phyloP scores from a whole-genome alignment of 2,888 invertebrate genomes.

The Pyrocoelia pectoralis region DNA sequence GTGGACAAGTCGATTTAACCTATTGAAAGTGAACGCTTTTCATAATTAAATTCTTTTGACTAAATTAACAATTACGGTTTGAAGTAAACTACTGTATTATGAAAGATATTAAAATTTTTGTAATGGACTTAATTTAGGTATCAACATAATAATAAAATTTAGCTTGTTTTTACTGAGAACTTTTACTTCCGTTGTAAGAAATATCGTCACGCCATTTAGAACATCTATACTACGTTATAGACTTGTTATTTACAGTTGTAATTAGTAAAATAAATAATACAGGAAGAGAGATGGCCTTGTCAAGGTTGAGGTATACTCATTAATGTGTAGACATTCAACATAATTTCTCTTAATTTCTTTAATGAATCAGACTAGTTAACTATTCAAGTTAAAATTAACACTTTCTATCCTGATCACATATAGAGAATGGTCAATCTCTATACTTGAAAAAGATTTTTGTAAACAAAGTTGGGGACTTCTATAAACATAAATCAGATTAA shows the following conservation, averaged over 20 bases:
- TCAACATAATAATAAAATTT: slow-evolving; percentile 1
- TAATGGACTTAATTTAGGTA: background rate
- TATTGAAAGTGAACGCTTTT: slow-evolving; percentile 1
- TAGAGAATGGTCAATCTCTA: no score
- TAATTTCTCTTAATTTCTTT: background rate
- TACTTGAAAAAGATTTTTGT: no score
- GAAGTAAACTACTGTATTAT: background rate
- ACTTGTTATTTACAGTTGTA: background rate
- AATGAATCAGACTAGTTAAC: no score
- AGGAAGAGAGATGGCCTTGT: slow-evolving; percentile 22
- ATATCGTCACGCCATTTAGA: slow-evolving; percentile 3
- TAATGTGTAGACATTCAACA: background rate
- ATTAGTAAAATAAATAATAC: slow-evolving; percentile 18
- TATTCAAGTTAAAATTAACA: no score
- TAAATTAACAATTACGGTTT: background rate
- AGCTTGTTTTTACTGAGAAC: slow-evolving; percentile 1
- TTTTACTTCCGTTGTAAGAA: slow-evolving; percentile 2
- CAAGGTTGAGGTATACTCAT: slow-evolving; percentile 13
- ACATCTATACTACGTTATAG: background rate
- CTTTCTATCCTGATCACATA: no score
- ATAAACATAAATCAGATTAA: no score
- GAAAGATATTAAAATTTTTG: background rate
- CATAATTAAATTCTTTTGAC: background rate
- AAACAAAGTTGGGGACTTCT: no score
- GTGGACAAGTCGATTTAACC: background rate